Evolutionary conservation across 2,888 invertebrate genomes (phyloP).

Genomic region (Allolobophora icterica): DNA sequence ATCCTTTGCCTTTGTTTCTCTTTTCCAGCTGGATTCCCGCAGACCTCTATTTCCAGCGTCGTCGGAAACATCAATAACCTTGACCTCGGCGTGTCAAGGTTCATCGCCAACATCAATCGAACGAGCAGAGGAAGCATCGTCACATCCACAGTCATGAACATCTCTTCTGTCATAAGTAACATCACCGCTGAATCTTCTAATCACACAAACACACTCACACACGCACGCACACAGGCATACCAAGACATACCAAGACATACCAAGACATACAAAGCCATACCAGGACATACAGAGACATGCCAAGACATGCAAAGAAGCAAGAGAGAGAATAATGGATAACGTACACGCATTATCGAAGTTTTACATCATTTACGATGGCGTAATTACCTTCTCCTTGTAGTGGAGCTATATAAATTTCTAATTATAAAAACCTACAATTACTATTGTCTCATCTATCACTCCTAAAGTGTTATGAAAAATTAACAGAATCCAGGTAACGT

Average conservation of each 20-base stretch:
- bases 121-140: slow-evolving; percentile 30
- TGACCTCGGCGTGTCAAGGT: slow-evolving; percentile 29
- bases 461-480: too few relatives aligned
- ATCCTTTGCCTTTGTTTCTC: not conserved
- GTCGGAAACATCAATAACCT: slow-evolving; percentile 32
- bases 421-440: too few relatives aligned
- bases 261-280: too few relatives aligned
- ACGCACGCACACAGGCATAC: not conserved
- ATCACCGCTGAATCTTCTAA: not conserved
- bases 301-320: too few relatives aligned
- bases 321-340: too few relatives aligned
- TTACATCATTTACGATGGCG: too few relatives aligned
- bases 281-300: not conserved
- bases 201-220: not conserved
- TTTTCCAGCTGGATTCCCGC: slow-evolving; percentile 15
- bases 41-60: slow-evolving; percentile 14
- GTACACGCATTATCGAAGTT: too few relatives aligned
- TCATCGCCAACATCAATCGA: slow-evolving; percentile 30
- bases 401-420: too few relatives aligned
- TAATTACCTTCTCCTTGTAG: too few relatives aligned
- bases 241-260: not conserved
- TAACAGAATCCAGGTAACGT: too few relatives aligned
- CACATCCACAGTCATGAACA: not conserved
- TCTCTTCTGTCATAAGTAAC: slow-evolving; percentile 20
- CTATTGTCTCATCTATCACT: too few relatives aligned